Evolutionary conservation across 2,113 vertebrate genomes (phyloP).

Genomic region (Nicator chloris): DNA sequence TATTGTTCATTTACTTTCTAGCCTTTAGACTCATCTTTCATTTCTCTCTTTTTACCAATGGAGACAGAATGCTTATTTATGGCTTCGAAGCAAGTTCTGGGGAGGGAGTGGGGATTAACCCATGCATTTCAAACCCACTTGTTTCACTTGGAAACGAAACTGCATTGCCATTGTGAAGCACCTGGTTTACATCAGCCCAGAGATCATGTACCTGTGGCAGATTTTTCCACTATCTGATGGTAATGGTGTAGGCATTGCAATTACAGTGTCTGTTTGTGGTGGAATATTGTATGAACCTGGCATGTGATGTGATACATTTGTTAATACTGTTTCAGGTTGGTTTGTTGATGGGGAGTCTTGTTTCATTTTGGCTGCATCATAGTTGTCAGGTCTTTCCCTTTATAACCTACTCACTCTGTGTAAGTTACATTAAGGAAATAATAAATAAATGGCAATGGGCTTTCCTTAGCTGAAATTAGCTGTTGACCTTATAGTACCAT

Average conservation of each 20-base stretch:
- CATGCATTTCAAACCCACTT: not conserved
- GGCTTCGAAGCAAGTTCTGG: not conserved
- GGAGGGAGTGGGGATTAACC: not conserved
- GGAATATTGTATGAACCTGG: not conserved
- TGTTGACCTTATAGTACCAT: conserved; percentile 27
- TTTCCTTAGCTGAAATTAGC: conserved; percentile 41
- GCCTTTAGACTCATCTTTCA: not conserved
- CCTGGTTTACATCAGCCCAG: not conserved
- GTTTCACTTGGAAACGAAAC: too few relatives aligned
- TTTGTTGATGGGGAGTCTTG: not conserved
- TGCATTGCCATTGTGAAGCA: not conserved
- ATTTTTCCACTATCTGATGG: not conserved
- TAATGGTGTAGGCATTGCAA: not conserved
- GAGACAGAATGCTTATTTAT: not conserved
- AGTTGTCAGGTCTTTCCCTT: not conserved
- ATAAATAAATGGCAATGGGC: conserved; percentile 4
- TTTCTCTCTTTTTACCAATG: not conserved
- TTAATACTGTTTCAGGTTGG: not conserved
- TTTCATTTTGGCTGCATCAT: not conserved
- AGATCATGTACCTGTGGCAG: not conserved
- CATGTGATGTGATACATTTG: not conserved
- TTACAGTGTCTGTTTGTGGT: not conserved
- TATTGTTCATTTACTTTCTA: not conserved
- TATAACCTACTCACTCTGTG: not conserved
- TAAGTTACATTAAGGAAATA: conserved; percentile 7